Base-by-base conservation (phyloP, 2,888 invertebrate species). In the Onthophagus sagittarius region DNA sequence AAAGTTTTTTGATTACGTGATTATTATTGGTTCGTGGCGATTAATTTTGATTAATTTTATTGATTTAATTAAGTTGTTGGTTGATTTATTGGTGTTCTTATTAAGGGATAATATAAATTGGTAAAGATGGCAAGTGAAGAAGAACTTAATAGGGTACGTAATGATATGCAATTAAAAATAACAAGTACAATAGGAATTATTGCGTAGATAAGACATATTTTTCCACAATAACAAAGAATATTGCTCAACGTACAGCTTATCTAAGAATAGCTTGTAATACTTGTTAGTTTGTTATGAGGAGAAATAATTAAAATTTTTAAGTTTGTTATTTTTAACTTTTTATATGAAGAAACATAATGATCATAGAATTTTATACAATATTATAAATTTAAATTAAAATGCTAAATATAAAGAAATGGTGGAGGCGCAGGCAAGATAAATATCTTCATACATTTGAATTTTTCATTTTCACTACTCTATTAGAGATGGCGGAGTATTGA, bases 61-160 rank as follows among this genome's bases (percentile, higher is more conserved):
- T 53, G 39, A 53, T 4, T 9, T 9, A 53, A 53, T 53, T 23
- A 23, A 23, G 23, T 23, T 13, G n/a, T 63, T 71, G 63, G 31
- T 7, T 64, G 11, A 23, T 13, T 11, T 64, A 23, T 23, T 23
- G 23, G 70, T 70, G 53, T 64, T 64, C 23, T 15, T 15, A 23
- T 15, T 64, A 64, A 64, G 13, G 53, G 13, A 7, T 15, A 62
- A 62, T 14, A 11, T 70, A 70, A 23, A n/a, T 39, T 15, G 71
- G 23, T 62, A 73, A 74, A 65, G n/a, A 83, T 83, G 83, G 81
- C 81, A 65, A 81, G 82, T 73, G 83, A 83, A 74, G 83, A 81
- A 75, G 82, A 82, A 75, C 78, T 83, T 71, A 82, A 81, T 73
- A 83, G 81, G 82, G 83, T 83, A 75, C 75, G 80, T 79, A 70